Evolutionary conservation across 1,140 invertebrate species (phyloP), one percentile per base, ranked within the genome.

Genomic region (Coelopa frigida): DNA sequence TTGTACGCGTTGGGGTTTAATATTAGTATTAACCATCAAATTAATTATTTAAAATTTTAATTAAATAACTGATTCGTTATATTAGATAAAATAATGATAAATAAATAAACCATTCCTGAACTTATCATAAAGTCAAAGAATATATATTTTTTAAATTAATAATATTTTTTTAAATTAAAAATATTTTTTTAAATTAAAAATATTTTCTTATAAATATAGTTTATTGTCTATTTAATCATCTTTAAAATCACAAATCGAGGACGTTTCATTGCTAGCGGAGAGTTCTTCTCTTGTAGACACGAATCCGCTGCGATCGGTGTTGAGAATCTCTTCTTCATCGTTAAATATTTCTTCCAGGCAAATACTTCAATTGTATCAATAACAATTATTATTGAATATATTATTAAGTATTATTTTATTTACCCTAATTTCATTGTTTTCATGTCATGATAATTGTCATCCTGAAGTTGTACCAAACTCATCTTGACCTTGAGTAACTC

Each of bases 1-100:
- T 85, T 56, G 55, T 63, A 29, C 63, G 60, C 23, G 56, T 54
- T 10, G 57, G 58, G 20, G 18, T 31, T 35, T 36, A 36, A 15
- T 4, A 14, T 33, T 4, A 24, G 8, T 21, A 18, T 21, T 11
- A 46, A 11, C 14, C 12, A 47, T 24, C 8, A 37, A 14, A 27
- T 38, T 29, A n/a, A 44, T 44, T 1, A 10, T 43, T 5, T 43
- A 24, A 43, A 20, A 20, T 4, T 44, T 5, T 15, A 4, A 33
- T 3, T n/a, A 33, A 14, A 33, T 14, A 4, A 33, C n/a, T 33
- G 31, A 4, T 4, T 33, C 3, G n/a, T 33, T 33, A 4, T 14
- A 33, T 33, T 8, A 17, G n/a, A n/a, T n/a, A n/a, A n/a, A 11
- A 18, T 27, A 27, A 29, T 5, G 20, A 31, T 11, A 43, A 31